phyloP scores from a whole-genome alignment of 2,113 vertebrate species.

The Cyprinodon tularosa region DNA sequence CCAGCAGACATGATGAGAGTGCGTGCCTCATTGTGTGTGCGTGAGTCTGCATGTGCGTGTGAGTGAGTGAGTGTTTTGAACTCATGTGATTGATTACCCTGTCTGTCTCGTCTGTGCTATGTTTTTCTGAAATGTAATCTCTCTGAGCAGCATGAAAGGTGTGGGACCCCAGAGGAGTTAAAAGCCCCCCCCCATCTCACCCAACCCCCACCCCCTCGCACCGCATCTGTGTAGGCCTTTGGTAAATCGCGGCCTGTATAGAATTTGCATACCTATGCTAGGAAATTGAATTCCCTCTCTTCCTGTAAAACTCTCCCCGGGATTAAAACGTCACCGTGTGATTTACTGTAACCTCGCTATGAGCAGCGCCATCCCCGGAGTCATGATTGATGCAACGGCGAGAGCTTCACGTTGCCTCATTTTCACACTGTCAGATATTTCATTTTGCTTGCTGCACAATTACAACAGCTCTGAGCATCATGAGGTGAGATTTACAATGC shows the following conservation, averaged over 20 bases:
- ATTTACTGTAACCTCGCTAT: constrained; percentile 65
- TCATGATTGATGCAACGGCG: constrained; percentile 44
- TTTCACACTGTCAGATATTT: constrained; percentile 48
- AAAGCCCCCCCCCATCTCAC: constrained; percentile 20
- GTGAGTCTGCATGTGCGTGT: background rate
- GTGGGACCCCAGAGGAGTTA: constrained; percentile 58
- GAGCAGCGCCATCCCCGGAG: constrained; percentile 35
- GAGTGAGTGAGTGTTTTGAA: constrained; percentile 40
- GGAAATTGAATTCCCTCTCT: constrained; percentile 70
- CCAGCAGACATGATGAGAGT: constrained; percentile 56
- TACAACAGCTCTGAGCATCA: constrained; percentile 16
- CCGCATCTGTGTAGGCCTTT: constrained; percentile 10
- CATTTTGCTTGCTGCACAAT: constrained; percentile 36
- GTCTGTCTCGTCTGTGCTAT: constrained; percentile 76
- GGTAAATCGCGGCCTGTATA: constrained; percentile 32
- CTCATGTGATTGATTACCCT: constrained; percentile 81
- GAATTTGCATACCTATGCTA: constrained; percentile 65
- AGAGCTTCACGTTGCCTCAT: constrained; percentile 43
- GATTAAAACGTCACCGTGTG: constrained; percentile 58
- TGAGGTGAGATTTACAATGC: constrained; percentile 1
- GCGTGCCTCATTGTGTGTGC: background rate
- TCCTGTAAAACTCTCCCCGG: constrained; percentile 60
- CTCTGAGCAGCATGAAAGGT: constrained; percentile 74
- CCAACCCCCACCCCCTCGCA: background rate
- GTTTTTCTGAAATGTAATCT: constrained; percentile 75